phyloP scores from a whole-genome alignment of 2,797 vertebrate genomes.

The Myotis planiceps region DNA sequence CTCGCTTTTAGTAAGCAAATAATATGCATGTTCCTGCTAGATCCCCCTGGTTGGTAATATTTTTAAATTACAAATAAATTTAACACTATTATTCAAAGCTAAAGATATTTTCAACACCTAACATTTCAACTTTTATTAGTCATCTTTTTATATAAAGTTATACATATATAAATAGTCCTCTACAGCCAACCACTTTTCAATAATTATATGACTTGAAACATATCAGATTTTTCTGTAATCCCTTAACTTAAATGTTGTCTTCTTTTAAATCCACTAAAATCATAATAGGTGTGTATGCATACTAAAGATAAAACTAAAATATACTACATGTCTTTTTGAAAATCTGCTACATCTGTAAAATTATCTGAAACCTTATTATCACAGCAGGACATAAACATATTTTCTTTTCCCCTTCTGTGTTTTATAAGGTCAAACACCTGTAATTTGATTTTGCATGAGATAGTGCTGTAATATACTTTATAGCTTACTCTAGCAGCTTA shows the following conservation, averaged over 20 bases:
- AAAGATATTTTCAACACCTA: neutral
- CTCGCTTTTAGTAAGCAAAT: neutral
- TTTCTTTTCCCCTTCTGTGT: neutral
- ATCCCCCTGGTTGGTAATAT: neutral
- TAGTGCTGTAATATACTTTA: neutral
- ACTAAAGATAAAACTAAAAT: neutral
- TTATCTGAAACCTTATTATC: neutral
- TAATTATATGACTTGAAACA: neutral
- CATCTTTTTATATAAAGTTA: neutral
- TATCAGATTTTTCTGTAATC: neutral
- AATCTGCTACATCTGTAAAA: neutral
- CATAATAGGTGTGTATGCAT: neutral
- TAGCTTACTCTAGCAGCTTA: neutral
- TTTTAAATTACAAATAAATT: constrained; percentile 9
- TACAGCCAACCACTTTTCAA: neutral
- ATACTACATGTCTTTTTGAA: neutral
- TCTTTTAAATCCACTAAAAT: neutral
- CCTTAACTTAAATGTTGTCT: constrained; percentile 24
- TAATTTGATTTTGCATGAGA: neutral
- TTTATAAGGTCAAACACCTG: neutral
- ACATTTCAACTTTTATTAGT: too few relatives aligned
- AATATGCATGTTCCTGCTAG: neutral
- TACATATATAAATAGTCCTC: neutral
- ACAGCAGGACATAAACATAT: neutral
- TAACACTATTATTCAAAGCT: neutral